Percentiles rank a stretch among this genome's conserved stretches.
phyloP scores from a whole-genome alignment of 2,888 invertebrate species.

The Atrina japonica region DNA sequence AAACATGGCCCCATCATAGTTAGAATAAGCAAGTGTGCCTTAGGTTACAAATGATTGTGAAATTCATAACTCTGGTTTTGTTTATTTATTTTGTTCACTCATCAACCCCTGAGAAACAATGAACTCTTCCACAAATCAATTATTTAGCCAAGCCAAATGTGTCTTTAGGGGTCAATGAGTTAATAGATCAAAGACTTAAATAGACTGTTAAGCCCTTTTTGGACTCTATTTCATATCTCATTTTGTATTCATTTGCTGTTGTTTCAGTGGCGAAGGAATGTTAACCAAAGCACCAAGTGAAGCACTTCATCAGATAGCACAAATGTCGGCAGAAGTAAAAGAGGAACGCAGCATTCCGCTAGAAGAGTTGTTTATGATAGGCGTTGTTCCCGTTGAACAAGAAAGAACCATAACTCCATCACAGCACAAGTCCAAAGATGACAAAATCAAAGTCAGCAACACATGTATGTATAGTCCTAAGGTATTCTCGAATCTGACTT shows the following conservation, averaged over 20 bases:
- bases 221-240: too few species aligned
- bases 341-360: constrained; percentile 54
- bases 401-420: constrained; percentile 65
- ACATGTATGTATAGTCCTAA: constrained; percentile 71
- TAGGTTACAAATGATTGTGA: too few species aligned
- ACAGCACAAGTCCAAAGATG: constrained; percentile 48
- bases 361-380: constrained; percentile 72
- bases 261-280: constrained; percentile 65
- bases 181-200: neutral
- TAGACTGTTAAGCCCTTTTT: too few species aligned
- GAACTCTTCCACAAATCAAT: too few species aligned
- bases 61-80: too few species aligned
- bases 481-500: too few species aligned
- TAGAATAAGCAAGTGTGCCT: too few species aligned
- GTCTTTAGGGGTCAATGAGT: neutral
- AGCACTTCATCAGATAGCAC: constrained; percentile 64
- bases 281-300: constrained; percentile 73
- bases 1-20: too few species aligned
- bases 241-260: too few species aligned
- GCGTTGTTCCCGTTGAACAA: constrained; percentile 61
- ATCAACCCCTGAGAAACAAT: too few species aligned
- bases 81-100: too few species aligned
- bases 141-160: neutral
- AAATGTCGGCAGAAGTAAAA: constrained; percentile 48
- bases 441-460: constrained; percentile 70